Conservation (phyloP, 2,113 vertebrate genomes). For the Conger conger region DNA sequence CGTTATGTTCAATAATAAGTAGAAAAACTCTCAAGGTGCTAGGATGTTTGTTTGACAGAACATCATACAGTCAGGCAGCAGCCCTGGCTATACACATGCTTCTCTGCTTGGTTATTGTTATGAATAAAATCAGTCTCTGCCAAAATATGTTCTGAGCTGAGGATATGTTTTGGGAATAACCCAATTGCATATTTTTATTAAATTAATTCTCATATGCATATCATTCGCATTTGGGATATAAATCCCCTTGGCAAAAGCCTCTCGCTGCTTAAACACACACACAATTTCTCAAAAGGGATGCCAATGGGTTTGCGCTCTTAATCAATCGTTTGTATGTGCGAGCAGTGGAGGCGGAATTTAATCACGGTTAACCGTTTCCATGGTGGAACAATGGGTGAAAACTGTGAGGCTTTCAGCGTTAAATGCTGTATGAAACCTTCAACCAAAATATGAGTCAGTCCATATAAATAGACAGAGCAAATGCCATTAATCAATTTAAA, state of each 20-base stretch:
- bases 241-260: neutral
- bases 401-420: conserved; percentile 11
- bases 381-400: conserved; percentile 15
- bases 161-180: conserved; percentile 8
- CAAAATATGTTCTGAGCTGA: neutral
- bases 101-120: neutral
- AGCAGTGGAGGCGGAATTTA: neutral
- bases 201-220: neutral
- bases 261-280: neutral
- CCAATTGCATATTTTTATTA: conserved; percentile 9
- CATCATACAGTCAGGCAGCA: neutral
- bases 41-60: neutral
- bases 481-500: conserved; percentile 25
- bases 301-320: conserved; percentile 10
- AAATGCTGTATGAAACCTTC: conserved; percentile 21
- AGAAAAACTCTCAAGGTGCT: neutral
- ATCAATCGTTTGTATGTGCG: neutral
- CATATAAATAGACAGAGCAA: conserved; percentile 32
- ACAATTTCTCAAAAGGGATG: conserved; percentile 7
- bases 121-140: neutral
- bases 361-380: neutral
- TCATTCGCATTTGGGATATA: neutral
- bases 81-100: neutral
- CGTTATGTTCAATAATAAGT: neutral
- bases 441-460: conserved; percentile 27